Evolutionary conservation across 1,140 invertebrate species (phyloP).

Genomic region (Trachelipus rathkii): DNA sequence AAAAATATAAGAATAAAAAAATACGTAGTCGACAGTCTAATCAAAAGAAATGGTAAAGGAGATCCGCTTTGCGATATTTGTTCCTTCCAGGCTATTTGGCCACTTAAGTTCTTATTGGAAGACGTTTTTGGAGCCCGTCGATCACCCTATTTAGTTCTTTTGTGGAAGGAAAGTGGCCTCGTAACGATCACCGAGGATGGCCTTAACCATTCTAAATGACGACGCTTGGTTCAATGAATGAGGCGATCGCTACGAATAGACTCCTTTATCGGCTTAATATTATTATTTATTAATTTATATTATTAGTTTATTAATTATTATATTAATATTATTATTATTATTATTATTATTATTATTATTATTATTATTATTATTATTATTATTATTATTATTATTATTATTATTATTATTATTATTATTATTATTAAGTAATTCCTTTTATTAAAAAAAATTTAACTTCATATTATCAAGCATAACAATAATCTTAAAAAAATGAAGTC

Average conservation of each 20-base stretch:
- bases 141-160: conserved; percentile 4
- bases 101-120: conserved; percentile 1
- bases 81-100: neutral
- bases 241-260: neutral
- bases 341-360: conserved; percentile 4
- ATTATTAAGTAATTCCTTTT: too few relatives aligned
- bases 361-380: neutral
- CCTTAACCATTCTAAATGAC: neutral
- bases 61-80: neutral
- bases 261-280: neutral
- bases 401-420: too few relatives aligned
- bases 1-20: too few relatives aligned
- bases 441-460: too few relatives aligned
- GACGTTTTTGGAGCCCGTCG: neutral
- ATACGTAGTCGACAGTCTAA: too few relatives aligned
- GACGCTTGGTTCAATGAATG: neutral
- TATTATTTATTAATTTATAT: neutral
- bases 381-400: too few relatives aligned
- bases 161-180: neutral
- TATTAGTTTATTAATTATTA: neutral
- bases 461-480: too few relatives aligned
- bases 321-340: neutral
- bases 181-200: neutral
- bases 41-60: too few relatives aligned
- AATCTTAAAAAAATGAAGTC: too few relatives aligned